These are phyloP conservation scores for Pelmatolapia mariae DNA, from an alignment of 2,113 vertebrate species.

Conservation along the genomic window DNA sequence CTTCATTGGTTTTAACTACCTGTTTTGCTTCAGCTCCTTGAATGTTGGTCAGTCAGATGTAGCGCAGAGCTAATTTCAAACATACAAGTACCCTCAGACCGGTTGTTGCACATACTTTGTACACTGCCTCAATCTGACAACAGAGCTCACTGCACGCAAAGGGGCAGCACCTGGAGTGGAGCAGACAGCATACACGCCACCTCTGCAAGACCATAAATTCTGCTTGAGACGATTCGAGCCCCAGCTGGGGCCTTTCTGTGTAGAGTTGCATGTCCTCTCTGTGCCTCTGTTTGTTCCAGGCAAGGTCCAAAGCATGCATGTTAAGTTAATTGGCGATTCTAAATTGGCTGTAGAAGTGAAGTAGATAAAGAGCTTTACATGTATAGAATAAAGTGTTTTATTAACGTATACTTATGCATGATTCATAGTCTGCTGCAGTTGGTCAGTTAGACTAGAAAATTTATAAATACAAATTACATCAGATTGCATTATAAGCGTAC, in stretches of 20 bases:
- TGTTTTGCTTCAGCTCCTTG: neutral
- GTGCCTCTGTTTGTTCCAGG: neutral
- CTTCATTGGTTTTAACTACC: neutral
- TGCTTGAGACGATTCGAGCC: neutral
- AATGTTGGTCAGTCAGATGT: neutral
- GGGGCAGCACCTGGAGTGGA: neutral
- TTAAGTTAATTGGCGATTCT: no score
- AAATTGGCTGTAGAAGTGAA: neutral
- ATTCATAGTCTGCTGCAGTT: neutral
- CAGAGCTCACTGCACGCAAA: neutral
- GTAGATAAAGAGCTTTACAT: neutral
- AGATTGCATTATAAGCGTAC: neutral
- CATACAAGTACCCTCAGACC: neutral
- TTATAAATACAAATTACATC: fast-evolving
- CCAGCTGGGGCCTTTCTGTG: neutral
- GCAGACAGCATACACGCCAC: neutral
- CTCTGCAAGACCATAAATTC: neutral
- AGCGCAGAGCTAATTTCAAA: neutral
- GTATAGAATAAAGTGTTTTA: neutral
- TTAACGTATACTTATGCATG: neutral
- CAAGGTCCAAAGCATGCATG: neutral
- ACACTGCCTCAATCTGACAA: neutral
- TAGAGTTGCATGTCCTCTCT: neutral
- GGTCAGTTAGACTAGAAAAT: neutral
- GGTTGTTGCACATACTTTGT: neutral